A percentile compares a stretch with the other conserved stretches of the same genome.
phyloP scores from a whole-genome alignment of 1,140 invertebrate genomes.

The Cydia fagiglandana region DNA sequence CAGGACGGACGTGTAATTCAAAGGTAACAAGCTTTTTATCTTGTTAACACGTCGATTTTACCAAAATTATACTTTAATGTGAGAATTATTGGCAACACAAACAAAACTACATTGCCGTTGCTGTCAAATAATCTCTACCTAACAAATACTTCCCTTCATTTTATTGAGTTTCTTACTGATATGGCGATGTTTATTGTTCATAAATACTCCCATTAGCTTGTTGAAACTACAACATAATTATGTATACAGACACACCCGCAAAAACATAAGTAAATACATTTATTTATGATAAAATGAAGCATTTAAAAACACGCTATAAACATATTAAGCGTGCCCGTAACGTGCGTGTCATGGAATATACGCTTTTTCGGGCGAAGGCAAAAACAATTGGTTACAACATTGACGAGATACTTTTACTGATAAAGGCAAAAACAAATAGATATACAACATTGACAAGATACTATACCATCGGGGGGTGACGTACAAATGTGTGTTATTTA shows the following conservation, averaged over 20 bases:
- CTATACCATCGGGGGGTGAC: conserved; percentile 7
- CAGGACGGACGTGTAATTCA: too few species aligned
- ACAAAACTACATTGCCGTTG: not conserved
- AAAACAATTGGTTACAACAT: not conserved
- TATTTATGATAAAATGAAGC: not conserved
- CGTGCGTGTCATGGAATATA: not conserved
- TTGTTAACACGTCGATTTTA: too few species aligned
- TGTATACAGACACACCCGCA: not conserved
- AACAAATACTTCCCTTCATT: not conserved
- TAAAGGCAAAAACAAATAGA: not conserved
- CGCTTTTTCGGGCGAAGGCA: not conserved
- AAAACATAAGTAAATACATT: not conserved
- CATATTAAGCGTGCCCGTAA: not conserved
- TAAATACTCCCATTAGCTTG: not conserved
- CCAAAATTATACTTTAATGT: too few species aligned
- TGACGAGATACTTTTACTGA: conserved; percentile 7
- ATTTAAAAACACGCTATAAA: not conserved
- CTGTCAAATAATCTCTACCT: not conserved
- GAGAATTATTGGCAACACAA: not conserved
- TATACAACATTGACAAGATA: conserved; percentile 13
- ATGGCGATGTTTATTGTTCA: not conserved
- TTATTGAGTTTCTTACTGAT: not conserved
- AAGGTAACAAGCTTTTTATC: too few species aligned
- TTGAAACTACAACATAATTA: not conserved
- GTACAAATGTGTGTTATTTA: conserved; percentile 15